Base-by-base conservation (phyloP, 2,113 vertebrate genomes). In the Epinephelus cyanopodus region DNA sequence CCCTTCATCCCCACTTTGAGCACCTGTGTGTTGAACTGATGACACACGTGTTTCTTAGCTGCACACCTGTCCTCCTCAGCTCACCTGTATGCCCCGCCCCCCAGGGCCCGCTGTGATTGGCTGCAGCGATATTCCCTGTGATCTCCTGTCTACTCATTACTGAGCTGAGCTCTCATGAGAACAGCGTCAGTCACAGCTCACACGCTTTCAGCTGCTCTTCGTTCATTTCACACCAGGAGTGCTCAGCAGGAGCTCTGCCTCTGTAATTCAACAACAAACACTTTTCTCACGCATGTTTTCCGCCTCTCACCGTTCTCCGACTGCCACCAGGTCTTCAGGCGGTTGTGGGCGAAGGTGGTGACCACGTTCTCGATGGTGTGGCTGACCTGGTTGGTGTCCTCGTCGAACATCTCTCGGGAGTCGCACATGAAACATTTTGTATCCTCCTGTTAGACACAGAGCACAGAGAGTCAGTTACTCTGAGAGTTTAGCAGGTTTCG, bases 241-340 rank as follows among this genome's bases (percentile, higher is more conserved):
- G 64, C 33, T 37, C 33, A 12, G 47, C 42, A 27, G 53, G 61
- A 72, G 23, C 0, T 74, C 12, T 45, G n/a, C 8, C 47, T 71
- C 72, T 79, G 6, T 79, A 11, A 63, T 68, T 48, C 37, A 64
- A 37, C 6, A 42, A 25, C 15, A 65, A 60, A 74, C 27, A 13
- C 65, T 14, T 48, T 33, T 23, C 10, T 37, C 27, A 5, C 21
- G 2, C 39, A 8, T 19, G 11, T 60, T 25, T 18, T 17, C 23
- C 23, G 15, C 58, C 82, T 66, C 95, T 47, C 95, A 99, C 98
- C 98, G 39, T 96, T 99, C 94, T 98, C 96, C 0, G 98, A 99
- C 88, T 99, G 98, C 98, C 98, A 99, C 98, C 98, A 99, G 81
- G 98, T 97, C 92, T 98, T 97, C 47, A 98, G 96, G 67, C 98